Conservation (phyloP, 2,888 invertebrate species). For the Terebella lapidaria region DNA sequence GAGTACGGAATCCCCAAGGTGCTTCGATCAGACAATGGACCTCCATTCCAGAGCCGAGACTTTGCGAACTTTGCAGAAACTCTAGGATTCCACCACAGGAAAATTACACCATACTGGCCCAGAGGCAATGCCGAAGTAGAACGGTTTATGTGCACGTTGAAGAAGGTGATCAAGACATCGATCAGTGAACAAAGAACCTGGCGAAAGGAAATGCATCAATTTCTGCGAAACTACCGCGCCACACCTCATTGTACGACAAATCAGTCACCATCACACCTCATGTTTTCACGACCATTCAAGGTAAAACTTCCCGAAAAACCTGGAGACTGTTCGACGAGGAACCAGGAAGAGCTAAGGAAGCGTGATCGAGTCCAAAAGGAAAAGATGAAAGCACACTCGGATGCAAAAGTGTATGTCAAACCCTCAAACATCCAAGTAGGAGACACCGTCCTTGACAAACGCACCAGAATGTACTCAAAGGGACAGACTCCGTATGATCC, state of each 20-base stretch:
- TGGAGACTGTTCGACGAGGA: neutral
- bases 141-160: conserved; percentile 3
- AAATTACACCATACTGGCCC: no score
- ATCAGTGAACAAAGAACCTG: neutral
- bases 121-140: conserved; percentile 12
- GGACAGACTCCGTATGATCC: no score
- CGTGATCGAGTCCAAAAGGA: no score
- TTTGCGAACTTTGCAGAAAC: neutral
- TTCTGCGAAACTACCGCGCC: neutral
- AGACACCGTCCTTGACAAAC: neutral
- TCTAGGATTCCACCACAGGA: neutral
- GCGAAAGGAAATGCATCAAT: neutral
- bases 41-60: conserved; percentile 3
- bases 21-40: no score
- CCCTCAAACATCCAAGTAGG: no score
- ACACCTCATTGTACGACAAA: no score
- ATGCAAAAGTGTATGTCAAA: no score
- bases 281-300: neutral
- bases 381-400: neutral
- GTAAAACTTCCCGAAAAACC: no score
- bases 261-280: neutral
- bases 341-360: neutral
- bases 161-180: neutral
- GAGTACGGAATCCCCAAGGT: no score
- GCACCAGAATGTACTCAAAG: no score